Percentiles rank a stretch among this genome's conserved stretches.
These are phyloP conservation scores for Echinarachnius parma DNA, from an alignment of 53 echinoderm and acorn worm species.

Conservation along the genomic window DNA sequence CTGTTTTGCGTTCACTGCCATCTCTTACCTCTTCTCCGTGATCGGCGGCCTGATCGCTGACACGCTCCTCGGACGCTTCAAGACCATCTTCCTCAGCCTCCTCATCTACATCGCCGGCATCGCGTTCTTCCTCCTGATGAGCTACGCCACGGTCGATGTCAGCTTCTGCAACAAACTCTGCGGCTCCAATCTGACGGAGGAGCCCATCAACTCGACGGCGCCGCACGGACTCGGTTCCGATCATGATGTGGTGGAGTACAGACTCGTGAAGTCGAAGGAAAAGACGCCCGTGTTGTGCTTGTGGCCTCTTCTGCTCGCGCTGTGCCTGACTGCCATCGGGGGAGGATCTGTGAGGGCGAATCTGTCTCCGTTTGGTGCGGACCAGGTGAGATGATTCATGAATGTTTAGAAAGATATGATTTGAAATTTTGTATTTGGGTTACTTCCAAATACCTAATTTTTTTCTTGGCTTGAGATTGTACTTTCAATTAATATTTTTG, in stretches of 20 bases:
- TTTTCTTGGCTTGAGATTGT: no score
- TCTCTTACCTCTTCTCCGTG: constrained; percentile 73
- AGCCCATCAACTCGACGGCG: neutral
- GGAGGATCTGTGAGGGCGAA: constrained; percentile 72
- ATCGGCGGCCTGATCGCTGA: constrained; percentile 82
- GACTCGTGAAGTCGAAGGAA: neutral
- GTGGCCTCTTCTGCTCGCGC: constrained; percentile 40
- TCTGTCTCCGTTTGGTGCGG: constrained; percentile 92
- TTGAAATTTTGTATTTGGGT: no score
- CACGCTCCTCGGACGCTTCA: constrained; percentile 73
- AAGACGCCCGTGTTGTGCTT: constrained; percentile 18
- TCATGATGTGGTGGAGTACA: neutral
- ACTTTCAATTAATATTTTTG: no score
- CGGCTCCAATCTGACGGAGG: neutral
- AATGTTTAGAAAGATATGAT: no score
- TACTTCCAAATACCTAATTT: no score
- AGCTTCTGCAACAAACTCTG: neutral
- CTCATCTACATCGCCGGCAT: constrained; percentile 63
- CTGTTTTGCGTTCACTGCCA: constrained; percentile 47
- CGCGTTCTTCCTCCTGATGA: constrained; percentile 53
- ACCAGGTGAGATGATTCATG: constrained; percentile 71
- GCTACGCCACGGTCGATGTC: constrained; percentile 19
- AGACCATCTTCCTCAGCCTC: constrained; percentile 69
- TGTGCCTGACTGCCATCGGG: constrained; percentile 64
- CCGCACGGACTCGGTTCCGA: neutral